phyloP scores from a whole-genome alignment of 1,140 invertebrate genomes.

The Musca domestica region DNA sequence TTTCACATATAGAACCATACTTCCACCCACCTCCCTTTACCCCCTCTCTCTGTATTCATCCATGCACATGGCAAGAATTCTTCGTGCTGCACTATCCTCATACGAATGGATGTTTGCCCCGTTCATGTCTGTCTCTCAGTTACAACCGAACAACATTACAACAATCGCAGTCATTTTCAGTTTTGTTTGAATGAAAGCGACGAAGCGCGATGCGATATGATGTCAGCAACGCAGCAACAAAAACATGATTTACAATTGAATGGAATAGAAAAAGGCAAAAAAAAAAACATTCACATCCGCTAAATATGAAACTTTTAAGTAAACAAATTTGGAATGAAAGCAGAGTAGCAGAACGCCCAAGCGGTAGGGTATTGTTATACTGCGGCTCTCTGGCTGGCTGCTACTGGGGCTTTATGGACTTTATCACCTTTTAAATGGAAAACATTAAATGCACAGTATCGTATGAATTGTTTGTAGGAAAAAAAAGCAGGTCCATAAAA shows the following conservation, averaged over 20 bases:
- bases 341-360: background rate
- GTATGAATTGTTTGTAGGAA: background rate
- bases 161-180: background rate
- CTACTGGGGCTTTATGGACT: constrained; percentile 3
- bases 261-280: background rate
- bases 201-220: constrained; percentile 10
- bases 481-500: too few species aligned
- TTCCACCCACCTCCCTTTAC: too few species aligned
- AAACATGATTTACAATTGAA: constrained; percentile 18
- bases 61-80: too few species aligned
- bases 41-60: too few species aligned
- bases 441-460: background rate
- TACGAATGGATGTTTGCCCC: too few species aligned
- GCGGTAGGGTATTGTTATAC: background rate
- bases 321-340: constrained; percentile 15
- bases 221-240: constrained; percentile 17
- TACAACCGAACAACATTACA: too few species aligned
- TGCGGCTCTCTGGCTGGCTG: background rate
- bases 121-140: too few species aligned
- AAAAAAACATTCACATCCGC: constrained; percentile 15
- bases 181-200: constrained; percentile 18
- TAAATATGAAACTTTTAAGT: constrained; percentile 20
- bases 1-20: too few species aligned
- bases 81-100: too few species aligned
- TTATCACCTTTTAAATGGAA: constrained; percentile 1